Percentiles rank a stretch among this genome's conserved stretches.
These are phyloP conservation scores for Ceraclea dissimilis DNA, from an alignment of 2,888 invertebrate species.

Conservation along the genomic window DNA sequence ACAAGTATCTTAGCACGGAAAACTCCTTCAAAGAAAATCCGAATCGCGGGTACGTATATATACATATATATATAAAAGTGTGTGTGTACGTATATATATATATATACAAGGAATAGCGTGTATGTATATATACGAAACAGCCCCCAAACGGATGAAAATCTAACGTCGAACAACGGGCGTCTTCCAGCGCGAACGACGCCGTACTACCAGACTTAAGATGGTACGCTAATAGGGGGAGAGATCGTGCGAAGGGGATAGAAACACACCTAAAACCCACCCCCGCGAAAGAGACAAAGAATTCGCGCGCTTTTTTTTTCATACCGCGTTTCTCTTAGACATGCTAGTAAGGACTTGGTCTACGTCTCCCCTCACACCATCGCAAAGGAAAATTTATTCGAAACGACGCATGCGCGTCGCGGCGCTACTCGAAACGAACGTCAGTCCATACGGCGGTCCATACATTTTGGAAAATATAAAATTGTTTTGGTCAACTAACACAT, in stretches of 20 bases:
- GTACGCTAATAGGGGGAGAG: conserved; percentile 8
- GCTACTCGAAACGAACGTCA: too few relatives aligned
- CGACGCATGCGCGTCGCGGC: conserved; percentile 5
- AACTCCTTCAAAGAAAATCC: conserved; percentile 28
- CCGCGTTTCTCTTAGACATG: conserved; percentile 21
- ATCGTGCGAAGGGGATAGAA: neutral
- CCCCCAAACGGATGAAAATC: conserved; percentile 48
- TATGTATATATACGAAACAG: neutral
- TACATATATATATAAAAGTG: neutral
- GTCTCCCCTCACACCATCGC: conserved; percentile 3
- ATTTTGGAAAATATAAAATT: too few relatives aligned
- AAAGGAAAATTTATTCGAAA: neutral
- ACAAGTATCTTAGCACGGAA: conserved; percentile 44
- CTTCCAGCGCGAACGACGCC: conserved; percentile 26
- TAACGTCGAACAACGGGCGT: conserved; percentile 30
- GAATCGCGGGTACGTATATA: neutral
- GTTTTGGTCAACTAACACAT: too few relatives aligned
- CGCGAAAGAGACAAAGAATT: conserved; percentile 20
- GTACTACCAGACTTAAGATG: conserved; percentile 24
- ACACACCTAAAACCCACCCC: neutral
- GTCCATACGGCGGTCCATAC: too few relatives aligned
- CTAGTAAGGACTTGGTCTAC: conserved; percentile 15
- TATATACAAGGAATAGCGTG: neutral
- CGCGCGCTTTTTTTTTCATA: conserved; percentile 22
- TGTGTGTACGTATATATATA: neutral